Conservation (phyloP, 2,113 vertebrate genomes). For the Rhinolophus sinicus region DNA sequence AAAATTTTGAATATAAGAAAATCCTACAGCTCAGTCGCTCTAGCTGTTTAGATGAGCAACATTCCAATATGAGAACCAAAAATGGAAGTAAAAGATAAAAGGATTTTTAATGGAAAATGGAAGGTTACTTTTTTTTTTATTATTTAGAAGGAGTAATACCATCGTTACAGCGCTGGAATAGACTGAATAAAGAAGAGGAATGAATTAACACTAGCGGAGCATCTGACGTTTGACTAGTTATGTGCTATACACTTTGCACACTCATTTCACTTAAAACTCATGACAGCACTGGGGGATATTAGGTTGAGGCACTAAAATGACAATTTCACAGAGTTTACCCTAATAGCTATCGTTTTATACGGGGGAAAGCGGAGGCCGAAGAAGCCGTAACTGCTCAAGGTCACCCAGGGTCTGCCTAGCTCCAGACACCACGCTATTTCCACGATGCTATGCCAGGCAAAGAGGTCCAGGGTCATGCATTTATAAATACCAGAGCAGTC, state of each 20-base stretch:
- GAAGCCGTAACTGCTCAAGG: not conserved
- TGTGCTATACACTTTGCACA: not conserved
- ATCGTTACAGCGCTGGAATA: not conserved
- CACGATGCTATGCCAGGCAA: not conserved
- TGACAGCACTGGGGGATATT: not conserved
- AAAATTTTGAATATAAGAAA: constrained; percentile 40
- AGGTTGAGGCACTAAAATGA: not conserved
- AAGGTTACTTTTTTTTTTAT: constrained; percentile 41
- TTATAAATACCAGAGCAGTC: constrained; percentile 19
- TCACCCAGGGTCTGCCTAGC: not conserved
- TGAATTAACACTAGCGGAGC: not conserved
- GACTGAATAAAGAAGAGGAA: not conserved
- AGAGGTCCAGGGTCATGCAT: not conserved
- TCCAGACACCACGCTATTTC: not conserved
- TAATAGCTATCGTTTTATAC: not conserved
- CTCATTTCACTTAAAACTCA: not conserved
- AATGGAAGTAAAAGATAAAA: constrained; percentile 28
- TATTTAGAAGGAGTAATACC: not conserved
- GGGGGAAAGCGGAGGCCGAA: not conserved
- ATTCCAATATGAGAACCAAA: constrained; percentile 23
- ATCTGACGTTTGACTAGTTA: not conserved
- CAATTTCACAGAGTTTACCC: not conserved
- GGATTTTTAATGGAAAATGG: not conserved
- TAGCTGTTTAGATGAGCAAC: not conserved
- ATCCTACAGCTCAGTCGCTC: not conserved